Conservation (phyloP, 2,113 vertebrate genomes). For the Bufo gargarizans region DNA sequence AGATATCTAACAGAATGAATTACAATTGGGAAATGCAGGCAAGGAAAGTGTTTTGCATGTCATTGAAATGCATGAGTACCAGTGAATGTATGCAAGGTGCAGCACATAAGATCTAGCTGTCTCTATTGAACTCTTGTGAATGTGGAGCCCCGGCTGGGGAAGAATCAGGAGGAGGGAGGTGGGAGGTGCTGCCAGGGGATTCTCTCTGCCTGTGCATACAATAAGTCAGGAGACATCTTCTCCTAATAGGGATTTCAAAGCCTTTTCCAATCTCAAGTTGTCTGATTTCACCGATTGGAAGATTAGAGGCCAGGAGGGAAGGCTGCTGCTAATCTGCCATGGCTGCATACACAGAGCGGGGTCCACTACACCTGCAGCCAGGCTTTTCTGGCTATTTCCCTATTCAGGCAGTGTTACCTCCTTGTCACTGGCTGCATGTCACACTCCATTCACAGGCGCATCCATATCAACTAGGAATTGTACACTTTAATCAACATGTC, state of each 20-base stretch:
- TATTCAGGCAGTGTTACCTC: slow-evolving; percentile 35
- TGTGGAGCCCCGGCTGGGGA: slow-evolving; percentile 46
- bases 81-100: slow-evolving; percentile 49
- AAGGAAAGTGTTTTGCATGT: slow-evolving; percentile 53
- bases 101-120: slow-evolving; percentile 53
- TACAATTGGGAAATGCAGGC: slow-evolving; percentile 50
- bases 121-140: slow-evolving; percentile 54
- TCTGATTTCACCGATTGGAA: slow-evolving; percentile 17
- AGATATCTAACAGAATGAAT: slow-evolving; percentile 49
- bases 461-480: neutral
- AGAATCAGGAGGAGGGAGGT: slow-evolving; percentile 30
- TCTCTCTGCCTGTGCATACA: slow-evolving; percentile 47
- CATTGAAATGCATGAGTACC: slow-evolving; percentile 55
- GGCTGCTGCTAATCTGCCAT: neutral
- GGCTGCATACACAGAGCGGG: slow-evolving; percentile 11
- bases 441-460: neutral
- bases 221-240: slow-evolving; percentile 38
- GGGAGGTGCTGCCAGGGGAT: slow-evolving; percentile 48
- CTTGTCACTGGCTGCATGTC: slow-evolving; percentile 22
- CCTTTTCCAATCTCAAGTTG: slow-evolving; percentile 33
- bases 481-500: neutral
- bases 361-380: slow-evolving; percentile 30
- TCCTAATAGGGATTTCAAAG: slow-evolving; percentile 32
- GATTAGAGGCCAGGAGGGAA: slow-evolving; percentile 35
- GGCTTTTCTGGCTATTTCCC: slow-evolving; percentile 16